Base-by-base conservation (phyloP, 2,888 invertebrate genomes). In the Xiphydria camelus region DNA sequence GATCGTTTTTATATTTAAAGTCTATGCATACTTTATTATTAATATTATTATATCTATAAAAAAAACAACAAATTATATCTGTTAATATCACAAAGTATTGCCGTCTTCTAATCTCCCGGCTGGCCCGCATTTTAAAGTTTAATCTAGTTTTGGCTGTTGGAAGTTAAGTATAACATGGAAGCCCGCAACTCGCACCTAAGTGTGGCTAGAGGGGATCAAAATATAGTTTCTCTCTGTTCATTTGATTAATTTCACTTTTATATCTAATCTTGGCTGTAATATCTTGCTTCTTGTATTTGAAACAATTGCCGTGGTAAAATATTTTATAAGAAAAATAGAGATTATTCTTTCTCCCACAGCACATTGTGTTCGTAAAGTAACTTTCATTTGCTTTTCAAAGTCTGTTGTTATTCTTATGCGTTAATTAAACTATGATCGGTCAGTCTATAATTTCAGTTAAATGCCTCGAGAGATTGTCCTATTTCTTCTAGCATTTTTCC, bases 1-100 rank as follows among this genome's bases (percentile, higher is more conserved):
- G 10, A 18, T 34, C 15, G 18, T 17, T 15, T 34, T 34, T 18
- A 34, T 37, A 39, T 32, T 23, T 31, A 26, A 40, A 44, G 3
- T 39, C 44, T 44, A 32, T 31, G 44, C 39, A 39, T 44, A 34
- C 9, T 34, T 34, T n/a, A 34, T 17, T 17, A 12, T 12, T 29
- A 29, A 14, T 29, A n/a, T 4, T 29, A 29, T n/a, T 29, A 34
- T 10, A 34, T 9, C 34, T 34, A 34, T 14, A 34, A 34, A 18
- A 34, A 47, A 41, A 53, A 53, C 51, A 55, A 55, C 48, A 61
- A 57, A 64, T 56, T 49, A 61, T 58, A 59, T 57, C 54, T 59
- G 55, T 68, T 68, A 64, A 65, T 69, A 70, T 69, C 67, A 69
- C 66, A 70, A 67, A 60, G 48, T 61, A 61, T 62, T 63, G 62